Evolutionary conservation across 2,797 vertebrate species (phyloP).

Genomic region (Cryptoprocta ferox): DNA sequence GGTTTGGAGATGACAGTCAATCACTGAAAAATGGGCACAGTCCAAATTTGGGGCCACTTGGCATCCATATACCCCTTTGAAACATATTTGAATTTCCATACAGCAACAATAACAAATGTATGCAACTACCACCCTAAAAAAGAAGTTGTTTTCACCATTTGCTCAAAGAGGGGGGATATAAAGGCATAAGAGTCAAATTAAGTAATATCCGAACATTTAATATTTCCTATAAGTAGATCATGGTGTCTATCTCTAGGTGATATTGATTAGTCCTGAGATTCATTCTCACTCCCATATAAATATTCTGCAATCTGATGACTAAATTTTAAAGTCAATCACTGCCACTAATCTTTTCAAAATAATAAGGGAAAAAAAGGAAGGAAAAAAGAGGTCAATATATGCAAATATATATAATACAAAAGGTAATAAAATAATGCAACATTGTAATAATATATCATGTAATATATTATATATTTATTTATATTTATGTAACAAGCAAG

Average conservation of each 20-base stretch:
- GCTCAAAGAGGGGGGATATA: not conserved
- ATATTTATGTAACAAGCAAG: not conserved
- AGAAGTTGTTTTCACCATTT: not conserved
- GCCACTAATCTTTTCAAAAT: constrained; percentile 12
- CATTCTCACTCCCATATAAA: not conserved
- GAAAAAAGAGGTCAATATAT: not conserved
- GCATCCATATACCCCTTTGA: not conserved
- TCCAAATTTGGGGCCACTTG: not conserved
- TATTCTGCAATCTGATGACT: not conserved
- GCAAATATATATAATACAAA: not conserved
- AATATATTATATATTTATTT: not conserved
- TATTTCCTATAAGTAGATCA: not conserved
- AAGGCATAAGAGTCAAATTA: not conserved
- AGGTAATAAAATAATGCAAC: not conserved
- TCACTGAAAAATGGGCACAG: not conserved
- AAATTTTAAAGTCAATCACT: constrained; percentile 8
- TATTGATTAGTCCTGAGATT: not conserved
- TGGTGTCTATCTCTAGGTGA: not conserved
- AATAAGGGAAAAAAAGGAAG: not conserved
- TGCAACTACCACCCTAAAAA: not conserved
- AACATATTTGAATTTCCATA: not conserved
- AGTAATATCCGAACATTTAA: not conserved
- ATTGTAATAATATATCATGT: not conserved
- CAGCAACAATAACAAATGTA: not conserved
- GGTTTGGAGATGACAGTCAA: not conserved